These are phyloP conservation scores for Phoenicopterus ruber DNA, from an alignment of 2,113 vertebrate species.

Conservation along the genomic window DNA sequence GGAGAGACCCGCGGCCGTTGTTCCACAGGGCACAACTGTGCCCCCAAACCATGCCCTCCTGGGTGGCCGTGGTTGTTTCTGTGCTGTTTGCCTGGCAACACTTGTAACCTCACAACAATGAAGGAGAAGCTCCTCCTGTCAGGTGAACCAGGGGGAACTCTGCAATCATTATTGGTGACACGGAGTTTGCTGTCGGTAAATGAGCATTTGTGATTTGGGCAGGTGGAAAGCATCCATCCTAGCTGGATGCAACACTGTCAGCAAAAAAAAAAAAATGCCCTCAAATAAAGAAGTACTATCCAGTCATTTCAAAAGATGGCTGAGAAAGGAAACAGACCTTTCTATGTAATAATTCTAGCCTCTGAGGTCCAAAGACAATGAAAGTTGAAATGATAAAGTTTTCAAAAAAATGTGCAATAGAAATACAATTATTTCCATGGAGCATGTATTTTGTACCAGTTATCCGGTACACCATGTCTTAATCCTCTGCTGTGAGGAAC, in stretches of 20 bases:
- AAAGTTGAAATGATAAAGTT: not conserved
- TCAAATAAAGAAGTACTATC: not conserved
- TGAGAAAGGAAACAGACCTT: not conserved
- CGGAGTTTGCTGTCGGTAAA: fast-evolving
- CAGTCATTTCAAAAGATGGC: not conserved
- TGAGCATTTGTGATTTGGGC: not conserved
- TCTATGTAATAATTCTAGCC: not conserved
- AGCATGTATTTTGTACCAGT: not conserved
- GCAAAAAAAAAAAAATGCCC: fast-evolving
- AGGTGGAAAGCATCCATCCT: not conserved
- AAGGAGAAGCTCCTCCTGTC: not conserved
- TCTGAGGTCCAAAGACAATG: not conserved
- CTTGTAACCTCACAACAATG: not conserved
- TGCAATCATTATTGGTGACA: fast-evolving
- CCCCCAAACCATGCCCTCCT: fast-evolving
- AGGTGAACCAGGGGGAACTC: fast-evolving
- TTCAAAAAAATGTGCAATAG: not conserved
- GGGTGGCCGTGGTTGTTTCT: not conserved
- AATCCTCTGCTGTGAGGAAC: not conserved
- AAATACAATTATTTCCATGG: not conserved
- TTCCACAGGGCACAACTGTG: fast-evolving
- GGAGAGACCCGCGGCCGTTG: fast-evolving
- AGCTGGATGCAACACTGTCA: not conserved
- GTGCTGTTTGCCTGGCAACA: not conserved
- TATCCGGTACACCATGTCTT: not conserved